Base-by-base conservation (phyloP, 2,113 vertebrate genomes). In the Forbesichthys agassizii region DNA sequence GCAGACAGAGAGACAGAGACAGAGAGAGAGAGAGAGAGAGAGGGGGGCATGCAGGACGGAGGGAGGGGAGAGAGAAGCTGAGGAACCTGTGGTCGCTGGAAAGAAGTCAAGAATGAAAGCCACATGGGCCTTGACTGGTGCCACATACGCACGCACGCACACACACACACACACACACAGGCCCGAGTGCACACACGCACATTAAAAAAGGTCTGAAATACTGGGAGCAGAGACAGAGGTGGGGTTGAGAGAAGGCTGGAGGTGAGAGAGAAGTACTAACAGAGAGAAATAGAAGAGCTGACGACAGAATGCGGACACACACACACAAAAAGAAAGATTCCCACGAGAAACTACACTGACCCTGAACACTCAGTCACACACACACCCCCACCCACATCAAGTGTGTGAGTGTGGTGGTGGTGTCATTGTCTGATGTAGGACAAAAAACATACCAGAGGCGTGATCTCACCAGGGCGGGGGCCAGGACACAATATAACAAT, bases 271-370 rank as follows among this genome's bases (percentile, higher is more conserved):
- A 10, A 71, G 42, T 70, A 33, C 27, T 27, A 27, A 27, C 27
- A 63, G 69, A 64, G 16, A 16, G 14, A 33, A 6, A 18, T 33
- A 55, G 48, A 69, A 53, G 33, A 61, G 46, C 36, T 42, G 36
- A 42, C 36, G 66, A 61, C 16, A 6, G 60, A 36, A 20, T 5
- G 48, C 47, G 48, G 11, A 46, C 48, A 55, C 51, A 60, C 36
- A 16, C 7, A 42, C 4, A 42, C 4, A 54, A n/a, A 51, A 51
- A 51, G 42, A 64, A 1, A 75, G 63, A 71, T 83, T 76, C 83
- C 76, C 80, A 86, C 77, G 82, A 79, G 33, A 63, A 71, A 33
- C 18, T 51, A 61, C 12, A 67, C 63, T 9, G 65, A 69, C 59
- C 61, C 59, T 76, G 33, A 18, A 61, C 0, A 42, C 42, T 73